Evolutionary conservation across 2,888 invertebrate genomes (phyloP).

Genomic region (Rotaria magnacalcarata): DNA sequence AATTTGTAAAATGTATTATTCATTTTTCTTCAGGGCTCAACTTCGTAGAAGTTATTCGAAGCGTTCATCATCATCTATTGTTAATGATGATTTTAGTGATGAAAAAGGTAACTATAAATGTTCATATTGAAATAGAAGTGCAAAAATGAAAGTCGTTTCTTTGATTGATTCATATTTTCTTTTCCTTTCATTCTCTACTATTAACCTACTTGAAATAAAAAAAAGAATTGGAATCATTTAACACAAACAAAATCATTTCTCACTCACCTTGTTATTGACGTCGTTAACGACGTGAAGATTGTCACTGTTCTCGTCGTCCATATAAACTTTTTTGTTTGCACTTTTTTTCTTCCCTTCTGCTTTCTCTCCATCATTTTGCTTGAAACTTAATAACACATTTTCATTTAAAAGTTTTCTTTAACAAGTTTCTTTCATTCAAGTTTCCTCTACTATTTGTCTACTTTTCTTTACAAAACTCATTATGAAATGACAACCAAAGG

Average conservation of each 20-base stretch:
- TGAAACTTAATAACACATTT: background rate
- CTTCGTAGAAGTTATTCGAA: background rate
- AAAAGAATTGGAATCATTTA: background rate
- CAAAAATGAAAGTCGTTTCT: background rate
- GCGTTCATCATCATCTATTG: background rate
- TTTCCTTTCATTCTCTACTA: background rate
- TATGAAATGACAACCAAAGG: conserved; percentile 18
- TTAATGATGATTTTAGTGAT: background rate
- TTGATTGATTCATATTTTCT: background rate
- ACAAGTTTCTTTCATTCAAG: background rate
- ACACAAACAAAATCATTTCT: conserved; percentile 12
- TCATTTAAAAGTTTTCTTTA: background rate
- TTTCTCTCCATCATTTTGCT: background rate
- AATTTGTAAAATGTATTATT: background rate
- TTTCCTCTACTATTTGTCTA: background rate
- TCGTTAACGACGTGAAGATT: background rate
- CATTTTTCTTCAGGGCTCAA: background rate
- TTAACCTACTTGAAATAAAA: background rate
- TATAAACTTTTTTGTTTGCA: background rate
- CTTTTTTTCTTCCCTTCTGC: background rate
- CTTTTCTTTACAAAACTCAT: background rate
- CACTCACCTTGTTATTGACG: background rate
- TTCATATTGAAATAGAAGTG: background rate
- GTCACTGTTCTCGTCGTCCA: conserved; percentile 17
- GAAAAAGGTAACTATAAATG: background rate